Evolutionary conservation across 2,888 invertebrate genomes (phyloP).

Genomic region (Cryptosula pallasiana): DNA sequence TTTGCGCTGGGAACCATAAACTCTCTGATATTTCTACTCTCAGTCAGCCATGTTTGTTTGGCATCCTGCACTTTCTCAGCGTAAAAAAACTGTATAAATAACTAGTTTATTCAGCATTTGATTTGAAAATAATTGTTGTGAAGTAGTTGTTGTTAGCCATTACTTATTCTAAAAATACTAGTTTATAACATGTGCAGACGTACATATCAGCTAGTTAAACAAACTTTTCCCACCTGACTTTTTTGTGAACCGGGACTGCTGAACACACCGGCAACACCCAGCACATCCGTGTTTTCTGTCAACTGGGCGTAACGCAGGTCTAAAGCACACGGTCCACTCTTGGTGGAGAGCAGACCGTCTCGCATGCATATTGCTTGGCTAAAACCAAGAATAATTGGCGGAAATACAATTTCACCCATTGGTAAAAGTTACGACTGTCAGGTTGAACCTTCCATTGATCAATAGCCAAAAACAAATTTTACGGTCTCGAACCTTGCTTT

Average conservation of each 20-base stretch:
- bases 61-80: background rate
- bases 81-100: background rate
- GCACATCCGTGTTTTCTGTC: background rate
- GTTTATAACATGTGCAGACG: too few species aligned
- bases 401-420: too few species aligned
- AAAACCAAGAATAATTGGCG: too few species aligned
- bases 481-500: background rate
- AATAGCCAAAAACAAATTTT: too few species aligned
- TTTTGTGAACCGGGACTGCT: background rate
- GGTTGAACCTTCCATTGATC: too few species aligned
- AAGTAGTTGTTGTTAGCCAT: too few species aligned
- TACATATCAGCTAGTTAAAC: too few species aligned
- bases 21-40: background rate
- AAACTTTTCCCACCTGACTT: too few species aligned
- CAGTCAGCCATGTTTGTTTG: background rate
- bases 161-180: too few species aligned
- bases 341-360: background rate
- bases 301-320: background rate
- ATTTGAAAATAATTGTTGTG: too few species aligned
- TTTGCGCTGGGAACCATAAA: background rate
- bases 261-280: background rate
- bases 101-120: too few species aligned
- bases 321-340: background rate
- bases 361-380: conserved; percentile 10
- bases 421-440: too few species aligned